Percentiles rank a stretch among this genome's conserved stretches.
These are phyloP conservation scores for Dicranocentrus wangi DNA, from an alignment of 2,888 invertebrate species.

Conservation along the genomic window DNA sequence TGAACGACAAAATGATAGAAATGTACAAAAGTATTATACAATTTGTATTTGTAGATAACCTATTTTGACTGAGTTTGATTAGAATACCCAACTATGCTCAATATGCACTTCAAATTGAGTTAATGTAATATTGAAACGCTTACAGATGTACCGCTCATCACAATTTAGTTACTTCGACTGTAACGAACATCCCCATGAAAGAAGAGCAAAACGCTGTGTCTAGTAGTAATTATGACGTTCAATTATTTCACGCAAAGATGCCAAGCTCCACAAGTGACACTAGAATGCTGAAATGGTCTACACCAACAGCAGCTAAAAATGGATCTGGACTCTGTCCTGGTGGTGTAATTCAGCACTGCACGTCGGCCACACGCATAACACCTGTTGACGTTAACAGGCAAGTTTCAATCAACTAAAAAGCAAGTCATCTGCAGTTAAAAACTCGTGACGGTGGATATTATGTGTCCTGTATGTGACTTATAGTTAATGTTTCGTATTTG, in stretches of 20 bases:
- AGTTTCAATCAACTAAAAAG: too few species aligned
- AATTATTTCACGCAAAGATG: conserved; percentile 87
- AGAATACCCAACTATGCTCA: too few species aligned
- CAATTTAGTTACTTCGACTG: conserved; percentile 94
- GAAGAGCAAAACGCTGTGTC: conserved; percentile 98
- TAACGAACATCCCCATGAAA: conserved; percentile 99
- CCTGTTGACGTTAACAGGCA: conserved; percentile 91
- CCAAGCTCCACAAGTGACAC: conserved; percentile 74
- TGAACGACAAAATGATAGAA: conserved; percentile 66
- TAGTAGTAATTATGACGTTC: conserved; percentile 98
- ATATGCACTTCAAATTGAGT: too few species aligned
- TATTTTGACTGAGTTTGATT: neutral
- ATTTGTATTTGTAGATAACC: too few species aligned
- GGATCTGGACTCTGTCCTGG: conserved; percentile 63
- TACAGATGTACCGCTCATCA: conserved; percentile 81
- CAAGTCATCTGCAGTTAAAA: neutral
- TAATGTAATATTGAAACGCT: too few species aligned
- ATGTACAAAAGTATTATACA: conserved; percentile 70
- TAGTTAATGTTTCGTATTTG: neutral
- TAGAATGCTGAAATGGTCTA: conserved; percentile 92
- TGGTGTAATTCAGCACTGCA: conserved; percentile 82
- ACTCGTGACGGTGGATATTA: too few species aligned
- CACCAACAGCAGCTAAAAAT: conserved; percentile 78
- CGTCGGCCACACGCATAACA: conserved; percentile 91
- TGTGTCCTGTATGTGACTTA: too few species aligned